These are phyloP conservation scores for Larimichthys polyactis DNA, from an alignment of 2,113 vertebrate genomes.

Conservation along the genomic window DNA sequence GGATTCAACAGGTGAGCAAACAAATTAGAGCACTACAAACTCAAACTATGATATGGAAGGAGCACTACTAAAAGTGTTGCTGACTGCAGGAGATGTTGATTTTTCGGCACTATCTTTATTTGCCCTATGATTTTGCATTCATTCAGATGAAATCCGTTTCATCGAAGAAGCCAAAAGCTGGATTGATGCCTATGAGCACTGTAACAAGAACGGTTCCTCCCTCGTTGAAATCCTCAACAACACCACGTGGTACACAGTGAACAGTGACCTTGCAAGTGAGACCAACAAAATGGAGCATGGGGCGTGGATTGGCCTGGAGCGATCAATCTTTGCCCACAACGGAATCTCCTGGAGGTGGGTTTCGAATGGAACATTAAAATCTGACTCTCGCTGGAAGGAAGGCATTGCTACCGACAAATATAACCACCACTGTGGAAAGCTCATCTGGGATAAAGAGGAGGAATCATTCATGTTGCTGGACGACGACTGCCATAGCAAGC, in stretches of 20 bases:
- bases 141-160: background rate
- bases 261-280: fast-evolving
- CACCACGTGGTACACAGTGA: fast-evolving
- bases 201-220: fast-evolving
- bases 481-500: fast-evolving
- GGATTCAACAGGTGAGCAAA: background rate
- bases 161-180: background rate
- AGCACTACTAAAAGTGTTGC: background rate
- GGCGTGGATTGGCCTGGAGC: constrained; percentile 35
- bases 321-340: background rate
- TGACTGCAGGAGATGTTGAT: background rate
- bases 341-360: background rate
- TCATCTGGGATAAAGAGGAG: fast-evolving
- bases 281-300: fast-evolving
- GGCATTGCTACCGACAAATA: fast-evolving
- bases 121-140: background rate
- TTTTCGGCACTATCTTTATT: background rate
- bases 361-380: fast-evolving
- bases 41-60: too few relatives aligned
- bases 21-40: background rate
- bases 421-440: constrained; percentile 47
- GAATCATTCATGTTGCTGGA: background rate
- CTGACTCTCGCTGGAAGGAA: fast-evolving
- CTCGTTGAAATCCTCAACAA: background rate
- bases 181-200: constrained; percentile 13